Evolutionary conservation across 2,113 vertebrate species (phyloP).

Genomic region (Vombatus ursinus): DNA sequence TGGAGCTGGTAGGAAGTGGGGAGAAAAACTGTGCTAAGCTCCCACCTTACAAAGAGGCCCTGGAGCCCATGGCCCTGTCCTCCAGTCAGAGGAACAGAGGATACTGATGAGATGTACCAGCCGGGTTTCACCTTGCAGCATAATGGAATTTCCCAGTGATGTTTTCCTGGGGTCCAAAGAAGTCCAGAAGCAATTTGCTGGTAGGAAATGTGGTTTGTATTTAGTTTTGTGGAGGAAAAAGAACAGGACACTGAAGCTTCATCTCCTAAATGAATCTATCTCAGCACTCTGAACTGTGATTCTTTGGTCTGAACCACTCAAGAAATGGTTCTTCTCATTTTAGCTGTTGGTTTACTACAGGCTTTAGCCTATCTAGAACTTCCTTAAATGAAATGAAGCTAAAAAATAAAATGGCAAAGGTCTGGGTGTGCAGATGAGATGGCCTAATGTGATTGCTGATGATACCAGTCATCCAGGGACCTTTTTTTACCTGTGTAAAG

Average conservation of each 20-base stretch:
- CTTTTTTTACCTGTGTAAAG: too few species aligned
- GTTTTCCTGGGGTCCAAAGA: background rate
- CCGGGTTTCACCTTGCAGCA: background rate
- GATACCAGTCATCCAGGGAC: too few species aligned
- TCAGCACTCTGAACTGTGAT: too few species aligned
- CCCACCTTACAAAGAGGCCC: background rate
- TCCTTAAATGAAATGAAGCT: too few species aligned
- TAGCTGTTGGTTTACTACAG: too few species aligned
- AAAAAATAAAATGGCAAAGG: too few species aligned
- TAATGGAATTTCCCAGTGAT: background rate
- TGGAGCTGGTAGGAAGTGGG: background rate
- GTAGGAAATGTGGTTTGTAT: background rate
- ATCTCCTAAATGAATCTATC: background rate
- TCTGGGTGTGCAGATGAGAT: too few species aligned
- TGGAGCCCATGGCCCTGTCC: background rate
- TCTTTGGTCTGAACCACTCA: too few species aligned
- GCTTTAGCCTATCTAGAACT: too few species aligned
- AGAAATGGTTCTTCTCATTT: too few species aligned
- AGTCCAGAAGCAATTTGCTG: background rate
- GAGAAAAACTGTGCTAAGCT: background rate
- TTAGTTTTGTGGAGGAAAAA: background rate
- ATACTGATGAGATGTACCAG: background rate
- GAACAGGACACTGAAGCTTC: background rate
- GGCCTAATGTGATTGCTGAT: too few species aligned
- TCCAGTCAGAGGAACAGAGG: background rate